These are phyloP conservation scores for Varroa destructor DNA, from an alignment of 1,140 invertebrate species.

Conservation along the genomic window DNA sequence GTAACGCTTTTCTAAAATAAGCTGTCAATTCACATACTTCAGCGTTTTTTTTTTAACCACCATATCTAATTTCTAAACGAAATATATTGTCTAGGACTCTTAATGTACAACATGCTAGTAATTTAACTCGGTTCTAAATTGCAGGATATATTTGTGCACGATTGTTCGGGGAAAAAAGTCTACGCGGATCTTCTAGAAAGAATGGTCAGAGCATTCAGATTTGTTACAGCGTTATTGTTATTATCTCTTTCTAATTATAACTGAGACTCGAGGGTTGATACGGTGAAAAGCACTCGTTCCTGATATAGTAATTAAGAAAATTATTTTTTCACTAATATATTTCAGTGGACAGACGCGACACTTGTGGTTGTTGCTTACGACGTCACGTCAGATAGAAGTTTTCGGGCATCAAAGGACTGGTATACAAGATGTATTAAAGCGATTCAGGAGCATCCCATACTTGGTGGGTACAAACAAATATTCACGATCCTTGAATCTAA, in stretches of 20 bases:
- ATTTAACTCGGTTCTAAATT: background rate
- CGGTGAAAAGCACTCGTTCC: background rate
- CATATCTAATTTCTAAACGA: no score
- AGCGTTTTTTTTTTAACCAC: no score
- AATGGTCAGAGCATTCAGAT: background rate
- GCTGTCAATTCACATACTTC: no score
- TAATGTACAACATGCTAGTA: no score
- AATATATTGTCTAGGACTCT: no score
- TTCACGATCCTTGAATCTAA: no score
- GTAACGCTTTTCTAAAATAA: no score
- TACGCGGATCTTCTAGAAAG: constrained; percentile 11
- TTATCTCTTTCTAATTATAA: background rate
- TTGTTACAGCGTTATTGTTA: background rate
- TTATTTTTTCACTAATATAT: background rate
- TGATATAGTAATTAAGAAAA: background rate
- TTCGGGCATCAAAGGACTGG: constrained; percentile 13
- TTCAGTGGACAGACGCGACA: constrained; percentile 16
- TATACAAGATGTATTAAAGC: background rate
- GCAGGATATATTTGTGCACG: constrained; percentile 23
- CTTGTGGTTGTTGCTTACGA: constrained; percentile 15
- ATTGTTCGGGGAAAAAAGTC: constrained; percentile 17
- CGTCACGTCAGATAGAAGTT: constrained; percentile 2
- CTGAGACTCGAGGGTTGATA: background rate
- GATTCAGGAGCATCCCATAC: constrained; percentile 20
- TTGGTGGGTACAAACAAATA: background rate